Evolutionary conservation across 1,140 invertebrate genomes (phyloP).

Genomic region (Magallana angulata): DNA sequence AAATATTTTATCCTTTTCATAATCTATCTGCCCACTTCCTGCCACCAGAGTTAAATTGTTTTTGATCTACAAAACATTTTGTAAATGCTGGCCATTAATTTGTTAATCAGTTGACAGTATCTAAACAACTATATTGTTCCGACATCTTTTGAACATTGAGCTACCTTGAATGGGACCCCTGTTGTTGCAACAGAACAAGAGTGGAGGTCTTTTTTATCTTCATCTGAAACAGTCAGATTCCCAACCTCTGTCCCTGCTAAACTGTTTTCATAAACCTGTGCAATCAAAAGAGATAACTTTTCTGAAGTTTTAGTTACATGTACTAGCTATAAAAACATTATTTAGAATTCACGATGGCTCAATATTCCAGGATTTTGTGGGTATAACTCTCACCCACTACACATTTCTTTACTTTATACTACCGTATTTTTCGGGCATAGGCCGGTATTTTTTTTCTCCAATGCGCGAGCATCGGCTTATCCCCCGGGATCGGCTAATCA

Average conservation of each 20-base stretch:
- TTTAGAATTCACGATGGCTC: no score
- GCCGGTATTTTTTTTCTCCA: no score
- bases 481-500: no score
- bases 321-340: no score
- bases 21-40: constrained; percentile 58
- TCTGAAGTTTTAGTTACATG: no score
- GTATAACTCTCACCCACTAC: no score
- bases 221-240: constrained; percentile 61
- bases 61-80: constrained; percentile 53
- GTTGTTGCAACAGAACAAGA: constrained; percentile 62
- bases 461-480: no score
- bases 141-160: no score
- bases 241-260: constrained; percentile 58
- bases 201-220: constrained; percentile 63
- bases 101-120: neutral
- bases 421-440: no score
- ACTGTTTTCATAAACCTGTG: constrained; percentile 65
- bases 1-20: constrained; percentile 59
- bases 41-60: constrained; percentile 56
- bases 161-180: constrained; percentile 67
- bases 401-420: no score
- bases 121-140: neutral
- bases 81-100: neutral
- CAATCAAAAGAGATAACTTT: neutral
- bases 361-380: no score